Base-by-base conservation (phyloP, 1,140 invertebrate genomes). In the Diuraphis noxia region DNA sequence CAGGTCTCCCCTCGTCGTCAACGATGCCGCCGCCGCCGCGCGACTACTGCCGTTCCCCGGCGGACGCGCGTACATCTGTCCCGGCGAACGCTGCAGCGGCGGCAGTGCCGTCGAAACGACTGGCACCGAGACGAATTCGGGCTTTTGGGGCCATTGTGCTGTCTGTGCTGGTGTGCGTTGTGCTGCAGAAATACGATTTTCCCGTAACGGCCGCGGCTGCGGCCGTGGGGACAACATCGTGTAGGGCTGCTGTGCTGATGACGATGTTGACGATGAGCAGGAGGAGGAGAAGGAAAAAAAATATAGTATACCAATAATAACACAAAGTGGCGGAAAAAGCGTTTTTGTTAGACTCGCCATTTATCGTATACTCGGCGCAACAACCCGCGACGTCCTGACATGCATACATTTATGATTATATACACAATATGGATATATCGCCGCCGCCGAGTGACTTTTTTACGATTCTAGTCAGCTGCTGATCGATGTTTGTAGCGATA, bases 291-390 rank as follows among this genome's bases (percentile, higher is more conserved):
- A 56, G 38, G 36, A 88, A 72, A 40, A 52, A 3, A 43, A 19
- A 43, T 43, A 85, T 46, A 85, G n/a, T 46, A 49, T 41, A 8
- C 23, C 23, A n/a, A n/a, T n/a, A 84, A n/a, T n/a, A 38, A 41
- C 7, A 90, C 72, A 79, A 46, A 90, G 72, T 90, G 88, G 38
- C 88, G 88, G 88, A 90, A 90, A 90, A 90, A 90, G 88, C 88
- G 88, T 90, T 90, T 90, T 90, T 90, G 88, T 90, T 90, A 90
- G 88, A 90, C 41, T 79, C 88, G 88, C 56, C 63, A 72, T 90
- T 90, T 90, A 90, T 90, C 88, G 88, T 77, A 40, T 46, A 46
- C 36, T 38, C 88, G 56, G 36, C 1, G 36, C 79, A 10, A 81
- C 79, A 25, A 81, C 79, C 79, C 79, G 56, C 56, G 13, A 63